These are phyloP conservation scores for Micromussa lordhowensis DNA, from an alignment of 92 coral and sea anemone genomes.

Conservation along the genomic window DNA sequence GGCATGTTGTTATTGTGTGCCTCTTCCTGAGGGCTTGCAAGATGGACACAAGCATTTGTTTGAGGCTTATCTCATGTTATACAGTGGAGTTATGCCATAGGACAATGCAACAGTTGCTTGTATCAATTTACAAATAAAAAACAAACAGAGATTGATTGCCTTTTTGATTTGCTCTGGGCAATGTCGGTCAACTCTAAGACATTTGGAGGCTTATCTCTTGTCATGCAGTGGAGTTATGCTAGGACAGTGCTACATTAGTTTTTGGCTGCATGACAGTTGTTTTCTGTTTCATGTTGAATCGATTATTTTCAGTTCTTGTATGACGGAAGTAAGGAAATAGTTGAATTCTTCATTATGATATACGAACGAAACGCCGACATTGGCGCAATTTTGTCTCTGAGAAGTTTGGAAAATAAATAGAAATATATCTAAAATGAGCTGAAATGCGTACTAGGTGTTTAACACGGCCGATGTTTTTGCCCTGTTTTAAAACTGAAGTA, in stretches of 20 bases:
- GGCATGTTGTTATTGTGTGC: constrained; percentile 24
- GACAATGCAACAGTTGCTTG: constrained; percentile 20
- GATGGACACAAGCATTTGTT: constrained; percentile 65
- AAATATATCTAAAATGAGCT: too few species aligned
- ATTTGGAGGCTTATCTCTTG: too few species aligned
- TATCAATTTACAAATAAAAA: neutral
- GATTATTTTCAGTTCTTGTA: neutral
- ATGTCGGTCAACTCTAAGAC: neutral
- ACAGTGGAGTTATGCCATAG: constrained; percentile 22
- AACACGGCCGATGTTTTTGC: neutral
- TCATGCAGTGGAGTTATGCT: constrained; percentile 15
- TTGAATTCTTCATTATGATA: too few species aligned
- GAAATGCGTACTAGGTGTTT: neutral
- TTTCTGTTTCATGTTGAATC: neutral
- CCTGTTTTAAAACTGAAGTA: neutral
- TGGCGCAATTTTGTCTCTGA: neutral
- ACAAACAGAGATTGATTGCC: neutral
- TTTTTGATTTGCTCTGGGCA: neutral
- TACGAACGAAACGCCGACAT: neutral
- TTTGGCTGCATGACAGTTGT: neutral
- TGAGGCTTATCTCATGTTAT: constrained; percentile 54
- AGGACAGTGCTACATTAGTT: constrained; percentile 35
- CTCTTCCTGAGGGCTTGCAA: constrained; percentile 73
- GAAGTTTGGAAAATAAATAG: neutral
- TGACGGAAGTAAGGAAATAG: neutral